phyloP scores from a whole-genome alignment of 2,888 invertebrate species.

The Platycnemis pennipes region DNA sequence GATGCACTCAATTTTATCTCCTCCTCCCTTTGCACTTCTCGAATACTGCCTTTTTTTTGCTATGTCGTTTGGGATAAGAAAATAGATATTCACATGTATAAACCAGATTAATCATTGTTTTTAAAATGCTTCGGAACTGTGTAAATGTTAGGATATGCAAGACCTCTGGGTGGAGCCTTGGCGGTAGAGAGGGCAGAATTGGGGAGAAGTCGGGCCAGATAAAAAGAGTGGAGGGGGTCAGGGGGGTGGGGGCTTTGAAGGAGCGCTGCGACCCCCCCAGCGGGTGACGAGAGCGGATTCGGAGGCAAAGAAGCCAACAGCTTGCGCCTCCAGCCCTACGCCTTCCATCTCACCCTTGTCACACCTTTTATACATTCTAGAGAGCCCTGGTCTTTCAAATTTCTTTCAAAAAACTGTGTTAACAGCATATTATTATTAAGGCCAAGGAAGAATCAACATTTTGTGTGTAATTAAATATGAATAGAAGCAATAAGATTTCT shows the following conservation, averaged over 20 bases:
- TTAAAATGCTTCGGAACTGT: constrained; percentile 71
- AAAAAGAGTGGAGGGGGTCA: constrained; percentile 63
- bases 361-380: constrained; percentile 3
- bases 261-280: not conserved
- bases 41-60: constrained; percentile 69
- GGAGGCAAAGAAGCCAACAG: not conserved
- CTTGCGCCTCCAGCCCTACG: constrained; percentile 8
- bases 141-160: constrained; percentile 72
- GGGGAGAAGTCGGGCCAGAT: constrained; percentile 61
- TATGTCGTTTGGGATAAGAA: constrained; percentile 72
- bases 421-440: constrained; percentile 62
- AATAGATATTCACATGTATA: constrained; percentile 74
- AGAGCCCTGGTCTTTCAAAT: constrained; percentile 40
- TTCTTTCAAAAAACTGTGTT: constrained; percentile 43
- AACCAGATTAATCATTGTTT: constrained; percentile 71
- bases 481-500: constrained; percentile 62
- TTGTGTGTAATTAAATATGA: constrained; percentile 64
- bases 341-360: constrained; percentile 34
- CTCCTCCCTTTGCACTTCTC: not conserved
- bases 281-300: not conserved
- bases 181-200: constrained; percentile 37
- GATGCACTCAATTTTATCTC: constrained; percentile 35
- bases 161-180: constrained; percentile 69
- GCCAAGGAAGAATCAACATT: constrained; percentile 66
- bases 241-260: constrained; percentile 34